These are phyloP conservation scores for Coracias cyanogaster DNA, from an alignment of 2,797 vertebrate genomes.

Conservation along the genomic window DNA sequence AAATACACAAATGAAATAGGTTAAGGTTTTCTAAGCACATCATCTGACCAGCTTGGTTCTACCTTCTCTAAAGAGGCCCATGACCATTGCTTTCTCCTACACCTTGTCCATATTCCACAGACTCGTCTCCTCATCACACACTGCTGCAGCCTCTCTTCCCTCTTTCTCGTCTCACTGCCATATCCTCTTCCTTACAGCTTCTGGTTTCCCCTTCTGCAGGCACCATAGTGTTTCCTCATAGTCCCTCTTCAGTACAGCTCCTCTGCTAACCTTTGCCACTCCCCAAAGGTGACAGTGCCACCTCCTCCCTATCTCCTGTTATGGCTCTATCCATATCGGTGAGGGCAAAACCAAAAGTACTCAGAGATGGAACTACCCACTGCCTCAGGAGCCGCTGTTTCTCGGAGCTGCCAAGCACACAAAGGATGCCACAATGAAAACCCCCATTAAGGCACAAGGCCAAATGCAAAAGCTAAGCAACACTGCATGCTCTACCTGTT, in stretches of 20 bases:
- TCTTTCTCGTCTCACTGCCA: accelerated
- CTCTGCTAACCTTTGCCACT: background rate
- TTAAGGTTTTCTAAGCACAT: background rate
- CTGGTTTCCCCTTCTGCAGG: background rate
- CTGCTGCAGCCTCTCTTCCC: background rate
- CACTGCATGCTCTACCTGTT: background rate
- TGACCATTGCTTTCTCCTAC: background rate
- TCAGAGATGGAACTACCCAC: accelerated
- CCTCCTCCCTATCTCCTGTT: too few relatives aligned
- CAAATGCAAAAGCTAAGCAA: background rate
- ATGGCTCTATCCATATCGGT: accelerated
- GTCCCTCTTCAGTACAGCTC: background rate
- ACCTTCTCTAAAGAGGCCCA: accelerated
- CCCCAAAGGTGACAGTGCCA: background rate
- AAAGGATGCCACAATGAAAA: background rate
- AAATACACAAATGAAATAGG: background rate
- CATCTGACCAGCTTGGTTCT: background rate
- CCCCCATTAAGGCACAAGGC: accelerated
- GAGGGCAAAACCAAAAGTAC: background rate
- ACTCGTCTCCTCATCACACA: background rate
- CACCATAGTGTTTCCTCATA: background rate
- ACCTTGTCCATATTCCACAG: background rate
- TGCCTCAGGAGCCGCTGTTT: background rate
- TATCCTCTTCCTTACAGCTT: background rate
- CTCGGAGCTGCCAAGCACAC: background rate